phyloP scores from a whole-genome alignment of 2,113 vertebrate genomes.

The Gymnobelideus leadbeateri region DNA sequence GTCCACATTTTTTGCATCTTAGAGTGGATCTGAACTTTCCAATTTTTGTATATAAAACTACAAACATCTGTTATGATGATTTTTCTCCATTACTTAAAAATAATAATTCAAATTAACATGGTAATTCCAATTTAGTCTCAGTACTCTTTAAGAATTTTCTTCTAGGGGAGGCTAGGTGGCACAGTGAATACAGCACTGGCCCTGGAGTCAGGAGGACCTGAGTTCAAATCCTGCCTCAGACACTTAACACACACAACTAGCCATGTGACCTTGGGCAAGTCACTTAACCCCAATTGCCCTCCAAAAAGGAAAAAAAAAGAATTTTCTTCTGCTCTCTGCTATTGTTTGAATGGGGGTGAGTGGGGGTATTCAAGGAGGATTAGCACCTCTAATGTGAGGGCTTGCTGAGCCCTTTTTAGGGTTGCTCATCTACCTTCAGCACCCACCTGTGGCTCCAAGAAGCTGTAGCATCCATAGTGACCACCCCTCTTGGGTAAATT shows the following conservation, averaged over 20 bases:
- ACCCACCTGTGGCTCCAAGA: neutral
- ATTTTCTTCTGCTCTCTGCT: neutral
- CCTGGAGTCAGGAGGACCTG: too few species aligned
- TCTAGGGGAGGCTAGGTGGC: too few species aligned
- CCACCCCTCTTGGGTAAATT: neutral
- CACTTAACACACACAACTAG: too few species aligned
- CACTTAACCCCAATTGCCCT: too few species aligned
- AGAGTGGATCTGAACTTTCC: neutral
- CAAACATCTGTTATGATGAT: neutral
- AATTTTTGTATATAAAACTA: neutral
- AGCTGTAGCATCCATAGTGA: neutral
- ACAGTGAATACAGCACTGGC: too few species aligned
- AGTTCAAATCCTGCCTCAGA: too few species aligned
- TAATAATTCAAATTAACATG: neutral
- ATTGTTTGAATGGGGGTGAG: neutral
- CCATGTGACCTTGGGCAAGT: too few species aligned
- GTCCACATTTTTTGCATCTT: neutral
- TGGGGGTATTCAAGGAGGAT: neutral
- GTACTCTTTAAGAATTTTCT: neutral
- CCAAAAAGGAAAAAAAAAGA: neutral
- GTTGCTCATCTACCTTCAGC: neutral
- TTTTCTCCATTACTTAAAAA: neutral
- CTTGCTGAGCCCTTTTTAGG: neutral
- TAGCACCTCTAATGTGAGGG: neutral
- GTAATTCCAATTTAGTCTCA: neutral